Percentiles rank a stretch among this genome's conserved stretches.
These are phyloP conservation scores for Podocnemis expansa DNA, from an alignment of 2,113 vertebrate species.

Conservation along the genomic window DNA sequence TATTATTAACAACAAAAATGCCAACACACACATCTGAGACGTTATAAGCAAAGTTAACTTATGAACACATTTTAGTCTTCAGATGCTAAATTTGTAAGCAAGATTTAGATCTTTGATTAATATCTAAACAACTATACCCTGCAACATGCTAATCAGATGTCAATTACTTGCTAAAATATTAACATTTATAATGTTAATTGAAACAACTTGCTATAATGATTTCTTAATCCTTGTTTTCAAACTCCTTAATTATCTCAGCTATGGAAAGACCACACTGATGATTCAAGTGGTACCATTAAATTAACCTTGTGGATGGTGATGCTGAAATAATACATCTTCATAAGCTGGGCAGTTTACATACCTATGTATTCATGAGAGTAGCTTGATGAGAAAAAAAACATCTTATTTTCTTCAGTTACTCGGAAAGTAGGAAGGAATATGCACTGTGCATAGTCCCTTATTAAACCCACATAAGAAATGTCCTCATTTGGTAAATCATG, in stretches of 20 bases:
- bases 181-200: constrained; percentile 74
- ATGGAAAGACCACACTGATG: constrained; percentile 39
- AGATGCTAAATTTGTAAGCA: constrained; percentile 14
- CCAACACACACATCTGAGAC: not conserved
- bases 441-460: not conserved
- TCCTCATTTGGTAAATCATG: not conserved
- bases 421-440: not conserved
- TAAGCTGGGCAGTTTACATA: not conserved
- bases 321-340: constrained; percentile 10
- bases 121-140: constrained; percentile 54
- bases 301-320: constrained; percentile 22
- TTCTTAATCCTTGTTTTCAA: constrained; percentile 76
- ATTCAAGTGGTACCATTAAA: constrained; percentile 59
- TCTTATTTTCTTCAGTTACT: not conserved
- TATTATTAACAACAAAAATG: constrained; percentile 36
- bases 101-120: constrained; percentile 61
- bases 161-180: constrained; percentile 69
- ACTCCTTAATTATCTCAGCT: constrained; percentile 65
- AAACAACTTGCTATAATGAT: constrained; percentile 70
- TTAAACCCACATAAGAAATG: fast-evolving
- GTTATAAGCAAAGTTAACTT: constrained; percentile 42
- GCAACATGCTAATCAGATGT: constrained; percentile 68
- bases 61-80: not conserved
- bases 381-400: not conserved
- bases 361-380: constrained; percentile 3